Evolutionary conservation across 2,797 vertebrate species (phyloP).

Genomic region (Melanogrammus aeglefinus): DNA sequence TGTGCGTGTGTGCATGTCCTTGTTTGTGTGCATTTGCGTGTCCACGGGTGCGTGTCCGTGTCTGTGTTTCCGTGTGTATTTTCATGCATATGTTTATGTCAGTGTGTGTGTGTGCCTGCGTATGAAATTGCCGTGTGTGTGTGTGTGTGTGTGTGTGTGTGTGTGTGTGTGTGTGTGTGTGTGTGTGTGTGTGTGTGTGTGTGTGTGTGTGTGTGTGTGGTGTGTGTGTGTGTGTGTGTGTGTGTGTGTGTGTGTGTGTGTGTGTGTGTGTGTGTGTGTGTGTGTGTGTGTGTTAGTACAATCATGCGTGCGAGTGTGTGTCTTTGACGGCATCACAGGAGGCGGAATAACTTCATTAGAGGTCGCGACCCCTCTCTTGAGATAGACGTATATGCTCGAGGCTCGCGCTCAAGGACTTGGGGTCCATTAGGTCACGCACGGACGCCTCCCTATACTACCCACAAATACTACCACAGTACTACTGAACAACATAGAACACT

Average conservation of each 20-base stretch:
- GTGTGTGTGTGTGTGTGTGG: too few species aligned
- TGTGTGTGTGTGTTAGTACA: slow-evolving; percentile 21
- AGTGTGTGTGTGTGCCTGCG: too few species aligned
- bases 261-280: slow-evolving; percentile 23
- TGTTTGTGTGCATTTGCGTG: too few species aligned
- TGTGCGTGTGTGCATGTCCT: slow-evolving; percentile 4
- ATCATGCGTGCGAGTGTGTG: slow-evolving; percentile 9
- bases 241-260: slow-evolving; percentile 7
- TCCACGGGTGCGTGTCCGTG: slow-evolving; percentile 25
- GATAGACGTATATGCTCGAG: slow-evolving; percentile 63
- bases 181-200: not conserved
- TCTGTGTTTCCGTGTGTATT: slow-evolving; percentile 57
- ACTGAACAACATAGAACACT: too few species aligned
- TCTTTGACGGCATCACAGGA: slow-evolving; percentile 41
- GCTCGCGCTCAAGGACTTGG: slow-evolving; percentile 62
- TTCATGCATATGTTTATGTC: slow-evolving; percentile 1
- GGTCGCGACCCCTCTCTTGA: slow-evolving; percentile 55
- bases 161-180: slow-evolving; percentile 23
- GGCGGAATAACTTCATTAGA: slow-evolving; percentile 65
- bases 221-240: slow-evolving; percentile 23
- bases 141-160: slow-evolving; percentile 26
- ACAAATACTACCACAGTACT: too few species aligned
- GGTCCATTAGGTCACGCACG: slow-evolving; percentile 54
- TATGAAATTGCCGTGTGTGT: not conserved
- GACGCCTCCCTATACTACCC: slow-evolving; percentile 13